phyloP scores from a whole-genome alignment of 2,888 invertebrate species.

The Limenitis camilla region DNA sequence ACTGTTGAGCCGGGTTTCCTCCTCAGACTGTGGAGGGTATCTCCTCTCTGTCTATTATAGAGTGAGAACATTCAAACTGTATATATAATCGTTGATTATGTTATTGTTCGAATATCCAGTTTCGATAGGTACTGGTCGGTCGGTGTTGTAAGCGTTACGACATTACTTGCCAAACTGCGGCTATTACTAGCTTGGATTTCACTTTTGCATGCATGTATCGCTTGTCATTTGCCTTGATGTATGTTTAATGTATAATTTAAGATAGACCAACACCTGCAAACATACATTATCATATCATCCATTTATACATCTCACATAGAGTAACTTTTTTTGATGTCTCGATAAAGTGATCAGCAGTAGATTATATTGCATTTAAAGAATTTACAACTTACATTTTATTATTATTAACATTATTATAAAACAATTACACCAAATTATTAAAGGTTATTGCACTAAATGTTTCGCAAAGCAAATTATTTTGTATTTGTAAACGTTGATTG shows the following conservation, averaged over 20 bases:
- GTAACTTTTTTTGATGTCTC: too few species aligned
- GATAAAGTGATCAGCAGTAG: too few species aligned
- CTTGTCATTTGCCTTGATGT: conserved; percentile 4
- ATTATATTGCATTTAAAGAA: not conserved
- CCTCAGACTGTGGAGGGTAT: too few species aligned
- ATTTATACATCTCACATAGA: too few species aligned
- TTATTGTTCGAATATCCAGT: conserved; percentile 4
- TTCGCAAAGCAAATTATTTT: not conserved
- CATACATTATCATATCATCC: too few species aligned
- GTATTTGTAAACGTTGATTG: not conserved
- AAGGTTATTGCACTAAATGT: not conserved
- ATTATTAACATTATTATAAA: not conserved
- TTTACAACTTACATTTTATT: not conserved
- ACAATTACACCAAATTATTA: not conserved
- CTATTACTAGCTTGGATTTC: conserved; percentile 9
- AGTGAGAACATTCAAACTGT: not conserved
- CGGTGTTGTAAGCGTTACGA: conserved; percentile 8
- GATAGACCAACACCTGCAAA: too few species aligned
- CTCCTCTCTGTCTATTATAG: too few species aligned
- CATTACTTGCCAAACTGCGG: conserved; percentile 5
- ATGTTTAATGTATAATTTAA: too few species aligned
- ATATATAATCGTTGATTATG: not conserved
- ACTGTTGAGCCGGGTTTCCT: too few species aligned
- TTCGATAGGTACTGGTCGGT: not conserved
- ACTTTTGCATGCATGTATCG: conserved; percentile 6